Base-by-base conservation (phyloP, 2,888 invertebrate genomes). In the Exephanes ischioxanthus region DNA sequence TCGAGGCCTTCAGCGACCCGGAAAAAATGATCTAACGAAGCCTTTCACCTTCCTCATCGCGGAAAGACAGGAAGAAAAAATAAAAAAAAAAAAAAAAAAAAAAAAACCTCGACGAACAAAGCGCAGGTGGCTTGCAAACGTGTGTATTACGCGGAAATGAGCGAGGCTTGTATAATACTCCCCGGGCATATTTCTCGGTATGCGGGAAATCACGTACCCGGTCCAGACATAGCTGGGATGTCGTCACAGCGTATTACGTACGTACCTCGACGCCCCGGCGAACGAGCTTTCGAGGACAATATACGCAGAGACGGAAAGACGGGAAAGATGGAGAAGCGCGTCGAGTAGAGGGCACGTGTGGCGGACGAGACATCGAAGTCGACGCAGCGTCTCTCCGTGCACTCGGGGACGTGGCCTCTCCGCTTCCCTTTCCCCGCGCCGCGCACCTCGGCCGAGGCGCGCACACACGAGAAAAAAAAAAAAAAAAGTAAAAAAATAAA, bases 171-270 rank as follows among this genome's bases (percentile, higher is more conserved):
- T 55, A 9, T 22, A 55, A 22, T 19, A 19, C 55, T 55, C 19
- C 19, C 41, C 41, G 41, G 55, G 55, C 55, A 55, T 22, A 55
- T 55, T 55, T 55, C 55, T 22, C 55, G 55, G 55, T 55, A 55
- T 22, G 55, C 55, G 55, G 55, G 22, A 55, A 55, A 22, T 55
- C 22, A 22, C 19, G 22, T 55, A 55, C 22, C 26, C 58, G 14
- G 22, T 58, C 5, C 22, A 26, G 22, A 58, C 58, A 26, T 58
- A 11, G 22, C 58, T 22, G 7, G 11, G 26, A 58, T 58, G 58
- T 58, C 58, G 19, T 58, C 58, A 14, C 58, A 58, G 14, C 58
- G 58, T 58, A 58, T 26, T 22, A 11, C 11, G 26, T 14, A 58
- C 26, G 58, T 58, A 58, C 14, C 11, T 14, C 58, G 58, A 22